A percentile compares a stretch with the other conserved stretches of the same genome.
Conservation (phyloP, 2,888 invertebrate genomes). For the Agrotis puta region DNA sequence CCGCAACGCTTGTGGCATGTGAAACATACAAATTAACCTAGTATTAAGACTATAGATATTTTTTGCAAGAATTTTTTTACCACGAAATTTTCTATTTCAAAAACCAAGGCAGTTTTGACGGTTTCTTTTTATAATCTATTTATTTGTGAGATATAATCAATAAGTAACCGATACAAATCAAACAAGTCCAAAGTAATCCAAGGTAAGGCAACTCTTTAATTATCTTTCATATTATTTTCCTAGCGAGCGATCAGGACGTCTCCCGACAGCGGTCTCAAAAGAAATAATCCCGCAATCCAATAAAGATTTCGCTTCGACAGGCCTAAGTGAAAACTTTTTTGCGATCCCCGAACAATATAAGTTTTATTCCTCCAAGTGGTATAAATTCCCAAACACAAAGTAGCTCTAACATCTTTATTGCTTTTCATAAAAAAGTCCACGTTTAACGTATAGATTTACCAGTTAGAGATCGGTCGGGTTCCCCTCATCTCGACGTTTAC, state of each 20-base stretch:
- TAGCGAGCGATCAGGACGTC: constrained; percentile 72
- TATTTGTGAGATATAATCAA: not conserved
- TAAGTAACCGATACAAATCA: constrained; percentile 14
- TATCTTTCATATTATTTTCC: constrained; percentile 77
- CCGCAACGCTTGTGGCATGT: constrained; percentile 53
- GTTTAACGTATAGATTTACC: constrained; percentile 85
- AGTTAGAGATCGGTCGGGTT: constrained; percentile 79
- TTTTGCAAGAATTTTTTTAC: not conserved
- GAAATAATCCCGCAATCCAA: constrained; percentile 87
- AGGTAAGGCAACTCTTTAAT: constrained; percentile 56
- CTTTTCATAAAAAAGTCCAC: constrained; percentile 89
- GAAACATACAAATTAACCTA: constrained; percentile 62
- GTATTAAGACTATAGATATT: constrained; percentile 16
- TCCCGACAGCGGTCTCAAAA: constrained; percentile 77
- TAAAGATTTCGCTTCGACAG: constrained; percentile 88
- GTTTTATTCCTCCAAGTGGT: constrained; percentile 89
- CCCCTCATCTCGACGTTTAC: constrained; percentile 69
- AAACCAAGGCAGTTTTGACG: not conserved
- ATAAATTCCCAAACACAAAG: constrained; percentile 91
- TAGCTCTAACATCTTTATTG: constrained; percentile 90
- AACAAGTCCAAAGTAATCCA: constrained; percentile 28
- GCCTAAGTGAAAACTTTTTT: constrained; percentile 89
- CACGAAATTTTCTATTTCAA: not conserved
- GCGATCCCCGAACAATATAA: constrained; percentile 89
- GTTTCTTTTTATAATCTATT: not conserved